Base-by-base conservation (phyloP, 2,113 vertebrate species). In the Lepidothrix coronata region DNA sequence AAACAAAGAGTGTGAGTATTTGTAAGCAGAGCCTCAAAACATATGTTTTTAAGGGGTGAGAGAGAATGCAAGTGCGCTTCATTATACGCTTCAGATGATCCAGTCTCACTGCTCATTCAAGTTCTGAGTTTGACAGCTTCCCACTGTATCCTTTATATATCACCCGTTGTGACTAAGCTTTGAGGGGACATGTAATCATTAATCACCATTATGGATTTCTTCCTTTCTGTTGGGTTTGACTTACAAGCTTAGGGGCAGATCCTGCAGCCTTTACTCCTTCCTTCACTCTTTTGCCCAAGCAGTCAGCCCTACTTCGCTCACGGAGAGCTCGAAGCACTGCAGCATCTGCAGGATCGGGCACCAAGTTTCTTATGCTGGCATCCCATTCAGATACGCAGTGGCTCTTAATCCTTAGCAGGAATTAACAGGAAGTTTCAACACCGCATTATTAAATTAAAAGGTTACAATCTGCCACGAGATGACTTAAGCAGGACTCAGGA, bases 401-500 rank as follows among this genome's bases (percentile, higher is more conserved):
- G 58, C 44, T 89, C 78, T 84, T 68, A 58, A 88, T 86, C 85
- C 88, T 54, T 59, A 33, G 46, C 68, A 78, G 41, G 75, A 83
- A 89, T 65, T 76, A 92, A 68, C 61, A 74, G 66, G 67, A 96
- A 97, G 82, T 96, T 95, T 91, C 79, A 85, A 51, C 54, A 16
- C 84, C 14, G 48, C 88, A 55, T 96, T 93, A 96, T 96, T 96
- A 91, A 97, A 97, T 96, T 86, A 94, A 97, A 95, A 96, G 91
- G 94, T 93, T 93, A 90, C 81, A 88, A 19, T 89, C 95, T 94
- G 83, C 78, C 85, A 95, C 83, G 49, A 68, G 78, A 93, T 74
- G 89, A 91, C 79, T 96, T 91, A 77, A 91, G 80, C 93, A 79
- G 77, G 85, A 91, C 91, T 94, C 83, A 5, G 21, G 87, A 85